Base-by-base conservation (phyloP, 2,888 invertebrate species). In the Hylaea fasciaria region DNA sequence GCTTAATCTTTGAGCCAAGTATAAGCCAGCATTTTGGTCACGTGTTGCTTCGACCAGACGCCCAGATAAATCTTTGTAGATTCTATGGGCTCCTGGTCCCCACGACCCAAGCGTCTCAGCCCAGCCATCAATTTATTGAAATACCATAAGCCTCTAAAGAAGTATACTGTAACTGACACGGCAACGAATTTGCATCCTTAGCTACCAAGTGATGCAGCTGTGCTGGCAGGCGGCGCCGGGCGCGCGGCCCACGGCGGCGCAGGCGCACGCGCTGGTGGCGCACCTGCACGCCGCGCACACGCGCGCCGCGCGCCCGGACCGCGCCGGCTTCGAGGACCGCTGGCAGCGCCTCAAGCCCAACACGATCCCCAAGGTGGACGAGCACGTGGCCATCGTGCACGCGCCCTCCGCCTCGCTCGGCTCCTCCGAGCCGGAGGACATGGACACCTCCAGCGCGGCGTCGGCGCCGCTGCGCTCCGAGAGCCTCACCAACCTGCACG, bases 311-410 rank as follows among this genome's bases (percentile, higher is more conserved):
- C 87, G 22, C 88, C 86, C 63, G 74, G 78, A 80, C 60, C 80
- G 78, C 70, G 78, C 87, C 3, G 92, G 95, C 80, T 97, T 97
- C 80, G 96, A 96, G 72, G 93, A 93, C 44, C 93, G 96, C 55
- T 96, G 96, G 96, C 94, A 95, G 71, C 91, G 90, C 22, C 92
- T 95, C 66, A 95, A 94, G 78, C 95, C 95, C 13, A 96, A 95
- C 81, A 84, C 89, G 40, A 93, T 94, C 16, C 93, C 93, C 16
- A 93, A 93, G 71, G 79, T 93, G 29, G 94, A 94, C 76, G 93
- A 94, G 64, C 93, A 93, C 60, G 76, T 90, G 16, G 91, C 91
- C 37, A 84, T 90, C 41, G 82, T 91, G 0, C 91, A 91, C 73
- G 89, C 89, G 0, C 90, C 88, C 0, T 85, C 86, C 54, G 86